phyloP scores from a whole-genome alignment of 2,888 invertebrate species.

The Lathronympha strigana region DNA sequence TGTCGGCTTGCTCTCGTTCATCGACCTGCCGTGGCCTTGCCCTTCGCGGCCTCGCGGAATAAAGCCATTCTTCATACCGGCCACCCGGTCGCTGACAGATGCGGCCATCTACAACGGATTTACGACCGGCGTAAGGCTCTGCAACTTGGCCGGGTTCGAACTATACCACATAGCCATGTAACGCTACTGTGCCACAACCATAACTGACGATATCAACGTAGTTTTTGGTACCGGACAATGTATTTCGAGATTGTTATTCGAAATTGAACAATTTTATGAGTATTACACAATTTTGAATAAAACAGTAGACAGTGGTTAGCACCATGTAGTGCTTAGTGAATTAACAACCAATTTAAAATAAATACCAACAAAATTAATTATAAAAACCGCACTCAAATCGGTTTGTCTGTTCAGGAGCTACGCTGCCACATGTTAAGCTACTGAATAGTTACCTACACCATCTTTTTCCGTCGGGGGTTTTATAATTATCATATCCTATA shows the following conservation, averaged over 20 bases:
- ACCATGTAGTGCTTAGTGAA: too few species aligned
- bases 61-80: conserved; percentile 41
- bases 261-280: too few species aligned
- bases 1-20: conserved; percentile 35
- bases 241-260: not conserved
- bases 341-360: too few species aligned
- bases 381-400: too few species aligned
- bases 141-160: conserved; percentile 20
- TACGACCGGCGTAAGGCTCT: conserved; percentile 25
- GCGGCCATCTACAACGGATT: conserved; percentile 28
- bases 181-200: conserved; percentile 21
- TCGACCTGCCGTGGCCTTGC: conserved; percentile 41
- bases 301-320: too few species aligned
- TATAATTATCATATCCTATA: too few species aligned
- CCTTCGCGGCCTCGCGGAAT: conserved; percentile 42
- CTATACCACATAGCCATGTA: conserved; percentile 16
- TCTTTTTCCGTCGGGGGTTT: too few species aligned
- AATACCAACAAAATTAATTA: too few species aligned
- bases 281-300: too few species aligned
- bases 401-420: too few species aligned
- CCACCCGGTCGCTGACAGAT: conserved; percentile 32
- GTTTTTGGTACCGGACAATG: not conserved
- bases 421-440: too few species aligned
- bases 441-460: too few species aligned
- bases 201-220: conserved; percentile 8